phyloP scores from a whole-genome alignment of 2,113 vertebrate species.

The Ardeotis arabs region DNA sequence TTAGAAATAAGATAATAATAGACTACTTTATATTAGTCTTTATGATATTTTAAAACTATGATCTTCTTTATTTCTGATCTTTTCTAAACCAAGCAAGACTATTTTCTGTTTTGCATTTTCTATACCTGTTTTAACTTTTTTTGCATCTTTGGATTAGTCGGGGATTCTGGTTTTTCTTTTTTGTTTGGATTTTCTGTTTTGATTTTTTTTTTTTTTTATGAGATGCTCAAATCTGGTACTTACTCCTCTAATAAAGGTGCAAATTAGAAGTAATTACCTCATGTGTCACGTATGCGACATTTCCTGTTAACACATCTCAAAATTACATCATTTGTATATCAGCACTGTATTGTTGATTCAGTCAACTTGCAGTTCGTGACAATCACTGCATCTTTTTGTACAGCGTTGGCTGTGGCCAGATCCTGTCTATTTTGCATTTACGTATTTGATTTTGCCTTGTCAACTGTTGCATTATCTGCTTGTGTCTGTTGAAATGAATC shows the following conservation, averaged over 20 bases:
- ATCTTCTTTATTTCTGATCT: not conserved
- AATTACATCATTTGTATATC: not conserved
- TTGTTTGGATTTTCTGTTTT: accelerated
- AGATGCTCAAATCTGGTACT: not conserved
- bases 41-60: not conserved
- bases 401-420: not conserved
- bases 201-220: not conserved
- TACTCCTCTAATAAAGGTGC: not conserved
- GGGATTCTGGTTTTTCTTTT: not conserved
- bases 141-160: not conserved
- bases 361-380: not conserved
- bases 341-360: not conserved
- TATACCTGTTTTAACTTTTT: not conserved
- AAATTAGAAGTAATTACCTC: not conserved
- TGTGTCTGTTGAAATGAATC: not conserved
- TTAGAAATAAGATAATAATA: not conserved
- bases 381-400: not conserved
- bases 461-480: not conserved
- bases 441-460: not conserved
- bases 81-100: not conserved
- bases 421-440: not conserved
- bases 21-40: not conserved
- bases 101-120: not conserved
- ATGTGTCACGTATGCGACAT: not conserved
- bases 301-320: not conserved